phyloP scores from a whole-genome alignment of 1,140 invertebrate genomes.

The Papilio polyxenes region DNA sequence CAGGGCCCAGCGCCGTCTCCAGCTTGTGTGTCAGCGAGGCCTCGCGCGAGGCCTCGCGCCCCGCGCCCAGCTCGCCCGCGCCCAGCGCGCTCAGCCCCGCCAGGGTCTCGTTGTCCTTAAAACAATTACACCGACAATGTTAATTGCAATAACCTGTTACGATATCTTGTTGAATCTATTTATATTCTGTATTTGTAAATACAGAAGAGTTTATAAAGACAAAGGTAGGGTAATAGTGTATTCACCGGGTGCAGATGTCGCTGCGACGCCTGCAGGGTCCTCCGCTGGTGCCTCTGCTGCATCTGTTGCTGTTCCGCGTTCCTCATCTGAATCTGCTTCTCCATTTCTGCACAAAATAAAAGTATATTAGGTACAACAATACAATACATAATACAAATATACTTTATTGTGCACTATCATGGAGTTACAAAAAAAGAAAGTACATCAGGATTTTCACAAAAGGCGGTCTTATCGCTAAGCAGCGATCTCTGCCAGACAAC shows the following conservation, averaged over 20 bases:
- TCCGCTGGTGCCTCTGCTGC: constrained; percentile 64
- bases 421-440: too few species aligned
- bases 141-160: too few species aligned
- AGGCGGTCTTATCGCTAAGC: too few species aligned
- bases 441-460: too few species aligned
- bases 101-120: constrained; percentile 69
- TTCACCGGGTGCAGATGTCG: constrained; percentile 70
- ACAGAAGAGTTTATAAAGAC: too few species aligned
- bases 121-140: background rate
- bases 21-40: constrained; percentile 95
- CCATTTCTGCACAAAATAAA: constrained; percentile 68
- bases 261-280: constrained; percentile 67
- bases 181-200: too few species aligned
- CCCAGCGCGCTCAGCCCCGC: constrained; percentile 64
- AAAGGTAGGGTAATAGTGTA: background rate
- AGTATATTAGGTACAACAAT: background rate
- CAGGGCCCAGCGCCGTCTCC: constrained; percentile 96
- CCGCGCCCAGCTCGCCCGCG: constrained; percentile 58
- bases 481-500: too few species aligned
- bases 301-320: constrained; percentile 66
- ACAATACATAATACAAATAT: too few species aligned
- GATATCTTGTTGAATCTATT: too few species aligned
- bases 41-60: constrained; percentile 82
- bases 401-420: too few species aligned
- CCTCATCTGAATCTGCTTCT: constrained; percentile 73